These are phyloP conservation scores for Choloepus didactylus DNA, from an alignment of 2,797 vertebrate species.

Conservation along the genomic window DNA sequence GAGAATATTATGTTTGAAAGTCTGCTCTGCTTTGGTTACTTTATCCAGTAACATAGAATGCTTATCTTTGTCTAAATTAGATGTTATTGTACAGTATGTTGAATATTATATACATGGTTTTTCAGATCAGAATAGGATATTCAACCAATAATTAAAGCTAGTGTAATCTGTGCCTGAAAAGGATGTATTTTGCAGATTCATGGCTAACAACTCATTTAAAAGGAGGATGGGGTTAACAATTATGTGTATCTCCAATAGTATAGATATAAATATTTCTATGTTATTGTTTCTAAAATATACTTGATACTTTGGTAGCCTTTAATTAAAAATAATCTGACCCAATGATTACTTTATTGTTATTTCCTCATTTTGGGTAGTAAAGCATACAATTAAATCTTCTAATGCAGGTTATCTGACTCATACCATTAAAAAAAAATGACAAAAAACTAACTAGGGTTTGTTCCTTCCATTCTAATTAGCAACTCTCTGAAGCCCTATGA, in stretches of 20 bases:
- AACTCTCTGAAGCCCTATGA: not conserved
- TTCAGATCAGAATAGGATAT: slow-evolving; percentile 49
- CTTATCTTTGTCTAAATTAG: slow-evolving; percentile 47
- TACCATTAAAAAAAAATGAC: slow-evolving; percentile 19
- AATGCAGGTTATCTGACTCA: not conserved
- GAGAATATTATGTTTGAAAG: slow-evolving; percentile 2
- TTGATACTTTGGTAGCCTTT: not conserved
- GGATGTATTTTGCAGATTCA: slow-evolving; percentile 22
- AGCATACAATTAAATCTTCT: slow-evolving; percentile 18
- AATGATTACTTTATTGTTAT: not conserved
- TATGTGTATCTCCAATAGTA: not conserved
- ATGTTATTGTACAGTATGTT: not conserved
- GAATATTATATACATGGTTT: slow-evolving; percentile 28
- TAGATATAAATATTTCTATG: not conserved
- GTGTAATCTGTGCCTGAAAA: slow-evolving; percentile 32
- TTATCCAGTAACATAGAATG: not conserved
- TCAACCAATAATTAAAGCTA: not conserved
- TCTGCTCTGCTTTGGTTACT: slow-evolving; percentile 19
- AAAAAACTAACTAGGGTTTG: slow-evolving; percentile 6
- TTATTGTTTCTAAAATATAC: slow-evolving; percentile 7
- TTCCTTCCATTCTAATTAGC: not conserved
- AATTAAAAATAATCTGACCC: slow-evolving; percentile 26
- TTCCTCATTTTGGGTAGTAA: not conserved
- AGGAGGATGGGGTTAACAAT: not conserved
- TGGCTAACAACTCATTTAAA: not conserved